Evolutionary conservation across 2,888 invertebrate species (phyloP).

Genomic region (Drosophila siamana): DNA sequence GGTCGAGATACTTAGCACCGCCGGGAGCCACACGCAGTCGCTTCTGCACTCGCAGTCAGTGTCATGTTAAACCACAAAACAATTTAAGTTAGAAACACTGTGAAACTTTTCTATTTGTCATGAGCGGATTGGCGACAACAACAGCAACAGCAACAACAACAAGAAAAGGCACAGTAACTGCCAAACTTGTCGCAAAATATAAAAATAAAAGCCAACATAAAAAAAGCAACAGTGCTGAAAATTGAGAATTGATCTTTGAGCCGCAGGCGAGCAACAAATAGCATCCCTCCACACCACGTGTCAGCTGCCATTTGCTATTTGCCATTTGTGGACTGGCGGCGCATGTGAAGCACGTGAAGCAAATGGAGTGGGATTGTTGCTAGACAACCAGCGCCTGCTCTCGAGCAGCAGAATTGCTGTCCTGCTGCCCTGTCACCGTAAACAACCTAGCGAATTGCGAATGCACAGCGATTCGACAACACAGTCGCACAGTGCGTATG

Average conservation of each 20-base stretch:
- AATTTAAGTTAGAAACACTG: conserved; percentile 79
- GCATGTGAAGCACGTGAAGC: not conserved
- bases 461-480: conserved; percentile 18
- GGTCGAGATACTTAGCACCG: conserved; percentile 36
- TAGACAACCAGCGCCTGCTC: conserved; percentile 20
- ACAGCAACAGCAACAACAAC: no score
- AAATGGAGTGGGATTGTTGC: not conserved
- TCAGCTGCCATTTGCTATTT: conserved; percentile 11
- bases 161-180: no score
- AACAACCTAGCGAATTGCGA: conserved; percentile 33
- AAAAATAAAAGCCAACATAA: conserved; percentile 14
- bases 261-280: conserved; percentile 31
- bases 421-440: no score
- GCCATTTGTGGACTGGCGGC: conserved; percentile 5
- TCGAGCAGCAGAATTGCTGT: no score
- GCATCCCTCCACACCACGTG: conserved; percentile 2
- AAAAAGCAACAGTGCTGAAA: conserved; percentile 23
- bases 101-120: conserved; percentile 77
- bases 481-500: conserved; percentile 63
- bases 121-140: conserved; percentile 32
- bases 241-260: conserved; percentile 25
- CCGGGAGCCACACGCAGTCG: conserved; percentile 9
- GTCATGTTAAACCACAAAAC: conserved; percentile 78
- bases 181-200: conserved; percentile 45
- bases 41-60: conserved; percentile 29